Evolutionary conservation across 92 coral and sea anemone genomes (phyloP).

Genomic region (Siderastrea radians): DNA sequence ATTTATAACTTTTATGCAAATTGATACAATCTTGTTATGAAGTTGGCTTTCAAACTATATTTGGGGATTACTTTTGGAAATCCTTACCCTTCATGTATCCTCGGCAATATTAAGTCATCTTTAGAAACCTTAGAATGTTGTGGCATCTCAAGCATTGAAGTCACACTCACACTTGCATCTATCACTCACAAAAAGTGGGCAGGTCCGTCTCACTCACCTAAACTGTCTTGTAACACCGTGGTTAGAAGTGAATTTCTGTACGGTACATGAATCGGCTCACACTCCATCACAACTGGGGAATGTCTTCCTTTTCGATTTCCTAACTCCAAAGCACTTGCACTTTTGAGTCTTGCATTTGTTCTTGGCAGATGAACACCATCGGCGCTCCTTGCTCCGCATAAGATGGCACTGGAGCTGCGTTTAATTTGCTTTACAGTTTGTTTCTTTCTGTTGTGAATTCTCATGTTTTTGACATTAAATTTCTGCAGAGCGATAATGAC

Average conservation of each 20-base stretch:
- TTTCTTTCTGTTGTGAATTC: conserved; percentile 10
- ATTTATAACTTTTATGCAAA: too few relatives aligned
- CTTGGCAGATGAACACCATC: background rate
- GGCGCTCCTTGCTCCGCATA: background rate
- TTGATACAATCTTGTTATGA: too few relatives aligned
- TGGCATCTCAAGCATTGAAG: too few relatives aligned
- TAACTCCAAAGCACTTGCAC: conserved; percentile 53
- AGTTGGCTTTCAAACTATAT: too few relatives aligned
- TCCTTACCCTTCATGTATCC: too few relatives aligned
- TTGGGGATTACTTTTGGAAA: too few relatives aligned
- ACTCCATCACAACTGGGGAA: background rate
- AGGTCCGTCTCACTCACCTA: conserved; percentile 39
- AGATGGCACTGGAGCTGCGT: conserved; percentile 16
- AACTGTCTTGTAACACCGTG: conserved; percentile 76
- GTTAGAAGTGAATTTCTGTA: conserved; percentile 80
- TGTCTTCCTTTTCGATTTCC: conserved; percentile 5
- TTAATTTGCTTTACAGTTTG: background rate
- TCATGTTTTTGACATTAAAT: conserved; percentile 14
- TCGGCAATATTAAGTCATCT: too few relatives aligned
- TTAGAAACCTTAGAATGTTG: too few relatives aligned
- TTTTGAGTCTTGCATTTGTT: background rate
- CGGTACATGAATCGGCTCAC: conserved; percentile 14
- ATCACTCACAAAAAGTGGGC: background rate
- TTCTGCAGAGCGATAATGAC: conserved; percentile 69
- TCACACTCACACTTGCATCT: background rate